Evolutionary conservation across 1,140 invertebrate genomes (phyloP), one percentile per base, ranked within the genome.

Genomic region (Ruditapes philippinarum): DNA sequence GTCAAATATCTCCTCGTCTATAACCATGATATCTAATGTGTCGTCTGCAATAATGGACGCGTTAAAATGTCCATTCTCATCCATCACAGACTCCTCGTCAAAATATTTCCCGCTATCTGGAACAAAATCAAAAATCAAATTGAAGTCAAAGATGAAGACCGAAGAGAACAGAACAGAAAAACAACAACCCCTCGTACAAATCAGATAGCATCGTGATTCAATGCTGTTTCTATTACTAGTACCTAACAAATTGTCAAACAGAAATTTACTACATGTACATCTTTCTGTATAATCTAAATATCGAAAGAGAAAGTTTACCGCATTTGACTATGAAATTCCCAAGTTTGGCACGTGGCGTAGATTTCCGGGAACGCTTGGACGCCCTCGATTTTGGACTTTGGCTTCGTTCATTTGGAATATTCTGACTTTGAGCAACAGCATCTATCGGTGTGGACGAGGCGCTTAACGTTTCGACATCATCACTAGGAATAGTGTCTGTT

Each of bases 301-400:
- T n/a, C n/a, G n/a, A n/a, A n/a, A n/a, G n/a, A n/a, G n/a, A 14
- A 57, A 5, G 19, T 45, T 49, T 84, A 74, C 82, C 82, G n/a
- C 65, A 84, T 70, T 84, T 84, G 2, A 84, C 62, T 17, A 84
- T 68, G 40, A 84, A 84, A 0, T 84, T 84, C 74, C 82, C 82
- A 17, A 84, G 22, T 45, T 51, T 65, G 36, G 36, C 28, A 22
- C 82, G 38, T 51, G 25, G 11, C 0, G 42, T 73, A 22, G 14
- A 40, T 40, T 40, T 42, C 25, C 36, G 40, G 28, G 82, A 84
- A n/a, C 68, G 42, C 57, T 74, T 73, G 1, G 82, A 84, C 45
- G 62, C 17, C 14, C 49, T 28, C 5, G 82, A 84, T 25, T 73
- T 40, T 17, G 40, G 68, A 73, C 60, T 84, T 1, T n/a, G 68